These are phyloP conservation scores for Lynx canadensis DNA, from an alignment of 2,113 vertebrate genomes.

Conservation along the genomic window DNA sequence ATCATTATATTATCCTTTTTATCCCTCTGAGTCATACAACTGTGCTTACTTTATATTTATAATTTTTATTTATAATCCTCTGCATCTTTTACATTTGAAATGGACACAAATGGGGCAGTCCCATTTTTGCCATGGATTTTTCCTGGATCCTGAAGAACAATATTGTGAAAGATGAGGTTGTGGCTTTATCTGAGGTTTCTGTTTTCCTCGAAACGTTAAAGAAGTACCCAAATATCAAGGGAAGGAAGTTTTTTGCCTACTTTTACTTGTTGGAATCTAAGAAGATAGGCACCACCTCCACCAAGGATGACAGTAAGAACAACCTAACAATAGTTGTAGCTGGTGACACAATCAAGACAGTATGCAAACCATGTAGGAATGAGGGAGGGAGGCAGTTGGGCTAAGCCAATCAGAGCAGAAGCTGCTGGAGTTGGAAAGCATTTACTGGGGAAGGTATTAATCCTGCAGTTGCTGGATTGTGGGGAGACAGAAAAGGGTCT, in stretches of 20 bases:
- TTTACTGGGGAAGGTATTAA: not conserved
- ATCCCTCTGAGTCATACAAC: not conserved
- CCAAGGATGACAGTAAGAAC: not conserved
- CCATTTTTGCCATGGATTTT: not conserved
- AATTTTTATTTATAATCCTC: conserved; percentile 35
- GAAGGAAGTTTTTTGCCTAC: not conserved
- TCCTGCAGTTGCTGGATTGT: not conserved
- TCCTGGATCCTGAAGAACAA: not conserved
- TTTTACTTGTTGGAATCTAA: not conserved
- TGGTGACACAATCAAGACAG: not conserved
- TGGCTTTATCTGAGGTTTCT: not conserved
- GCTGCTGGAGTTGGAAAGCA: not conserved
- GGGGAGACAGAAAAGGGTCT: not conserved
- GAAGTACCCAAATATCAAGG: not conserved
- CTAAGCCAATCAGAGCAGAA: not conserved
- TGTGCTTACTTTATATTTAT: not conserved
- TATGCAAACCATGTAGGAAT: not conserved
- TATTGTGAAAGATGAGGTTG: not conserved
- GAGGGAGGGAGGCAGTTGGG: not conserved
- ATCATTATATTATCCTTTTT: not conserved
- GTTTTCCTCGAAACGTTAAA: not conserved
- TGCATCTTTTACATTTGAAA: conserved; percentile 1
- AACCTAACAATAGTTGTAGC: not conserved
- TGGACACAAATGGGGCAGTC: not conserved
- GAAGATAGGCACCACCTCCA: not conserved